phyloP scores from a whole-genome alignment of 2,888 invertebrate genomes.

The Ceratothoa steindachneri region DNA sequence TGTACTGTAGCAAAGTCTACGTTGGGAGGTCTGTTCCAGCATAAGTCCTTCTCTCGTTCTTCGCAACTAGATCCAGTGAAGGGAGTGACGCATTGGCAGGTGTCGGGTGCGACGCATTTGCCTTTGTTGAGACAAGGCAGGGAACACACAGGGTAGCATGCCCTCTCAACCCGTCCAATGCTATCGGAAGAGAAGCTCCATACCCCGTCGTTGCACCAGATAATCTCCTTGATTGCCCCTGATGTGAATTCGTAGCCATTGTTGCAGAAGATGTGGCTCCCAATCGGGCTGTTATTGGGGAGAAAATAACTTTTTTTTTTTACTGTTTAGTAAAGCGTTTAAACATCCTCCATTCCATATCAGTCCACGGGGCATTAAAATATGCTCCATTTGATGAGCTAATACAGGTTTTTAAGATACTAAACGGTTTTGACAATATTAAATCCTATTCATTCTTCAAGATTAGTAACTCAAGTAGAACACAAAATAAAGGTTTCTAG shows the following conservation, averaged over 20 bases:
- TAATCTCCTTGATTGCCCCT: neutral
- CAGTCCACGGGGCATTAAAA: too few species aligned
- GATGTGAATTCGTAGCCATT: slow-evolving; percentile 11
- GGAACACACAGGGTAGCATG: slow-evolving; percentile 62
- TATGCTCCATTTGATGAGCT: neutral
- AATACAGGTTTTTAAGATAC: too few species aligned
- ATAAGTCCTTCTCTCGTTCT: neutral
- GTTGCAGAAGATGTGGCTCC: slow-evolving; percentile 5
- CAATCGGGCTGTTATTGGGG: neutral
- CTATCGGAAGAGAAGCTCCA: slow-evolving; percentile 11
- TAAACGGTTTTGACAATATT: too few species aligned
- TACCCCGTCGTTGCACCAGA: slow-evolving; percentile 19
- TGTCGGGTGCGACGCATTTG: slow-evolving; percentile 68
- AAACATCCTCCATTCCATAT: too few species aligned
- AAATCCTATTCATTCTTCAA: too few species aligned
- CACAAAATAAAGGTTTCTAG: too few species aligned
- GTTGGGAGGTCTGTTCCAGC: slow-evolving; percentile 2
- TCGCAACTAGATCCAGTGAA: slow-evolving; percentile 78
- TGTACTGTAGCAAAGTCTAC: slow-evolving; percentile 3
- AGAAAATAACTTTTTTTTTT: too few species aligned
- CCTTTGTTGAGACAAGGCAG: slow-evolving; percentile 79
- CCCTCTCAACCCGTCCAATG: neutral
- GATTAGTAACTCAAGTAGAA: too few species aligned
- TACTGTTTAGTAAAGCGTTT: too few species aligned
- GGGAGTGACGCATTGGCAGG: slow-evolving; percentile 72